A percentile compares a stretch with the other conserved stretches of the same genome.
These are phyloP conservation scores for Todus mexicanus DNA, from an alignment of 2,797 vertebrate genomes.

Conservation along the genomic window DNA sequence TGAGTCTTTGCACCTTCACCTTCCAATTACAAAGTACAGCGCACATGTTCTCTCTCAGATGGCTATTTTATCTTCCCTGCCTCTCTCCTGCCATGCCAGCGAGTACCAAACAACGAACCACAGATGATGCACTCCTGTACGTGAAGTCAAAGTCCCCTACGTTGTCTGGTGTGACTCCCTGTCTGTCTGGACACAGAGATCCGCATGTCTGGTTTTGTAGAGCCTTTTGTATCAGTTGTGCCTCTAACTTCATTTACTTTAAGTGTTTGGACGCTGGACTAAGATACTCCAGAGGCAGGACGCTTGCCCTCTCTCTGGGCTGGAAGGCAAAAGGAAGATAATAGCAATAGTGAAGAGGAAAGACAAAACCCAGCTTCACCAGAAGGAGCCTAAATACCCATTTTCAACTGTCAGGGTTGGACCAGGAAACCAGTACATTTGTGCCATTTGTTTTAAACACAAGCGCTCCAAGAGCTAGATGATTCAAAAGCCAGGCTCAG, in stretches of 20 bases:
- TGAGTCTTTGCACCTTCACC: background rate
- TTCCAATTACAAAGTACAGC: background rate
- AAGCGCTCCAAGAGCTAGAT: background rate
- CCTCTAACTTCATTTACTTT: background rate
- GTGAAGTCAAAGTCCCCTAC: background rate
- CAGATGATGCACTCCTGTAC: background rate
- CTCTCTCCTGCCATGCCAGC: background rate
- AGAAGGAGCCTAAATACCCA: background rate
- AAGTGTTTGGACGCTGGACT: background rate
- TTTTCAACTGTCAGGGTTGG: background rate
- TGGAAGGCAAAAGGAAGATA: background rate
- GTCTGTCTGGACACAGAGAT: rapidly evolving
- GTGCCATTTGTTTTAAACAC: background rate
- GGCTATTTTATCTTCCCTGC: background rate
- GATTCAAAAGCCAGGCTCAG: background rate
- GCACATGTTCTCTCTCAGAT: rapidly evolving
- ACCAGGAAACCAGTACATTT: background rate
- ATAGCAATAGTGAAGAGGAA: background rate
- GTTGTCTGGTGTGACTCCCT: background rate
- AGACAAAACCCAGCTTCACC: background rate
- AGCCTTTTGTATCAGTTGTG: background rate
- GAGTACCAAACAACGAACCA: background rate
- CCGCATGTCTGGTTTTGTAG: background rate
- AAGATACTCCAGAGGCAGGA: background rate
- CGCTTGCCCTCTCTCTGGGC: background rate